These are phyloP conservation scores for Trimorus sp. DNA, from an alignment of 2,888 invertebrate species.

Conservation along the genomic window DNA sequence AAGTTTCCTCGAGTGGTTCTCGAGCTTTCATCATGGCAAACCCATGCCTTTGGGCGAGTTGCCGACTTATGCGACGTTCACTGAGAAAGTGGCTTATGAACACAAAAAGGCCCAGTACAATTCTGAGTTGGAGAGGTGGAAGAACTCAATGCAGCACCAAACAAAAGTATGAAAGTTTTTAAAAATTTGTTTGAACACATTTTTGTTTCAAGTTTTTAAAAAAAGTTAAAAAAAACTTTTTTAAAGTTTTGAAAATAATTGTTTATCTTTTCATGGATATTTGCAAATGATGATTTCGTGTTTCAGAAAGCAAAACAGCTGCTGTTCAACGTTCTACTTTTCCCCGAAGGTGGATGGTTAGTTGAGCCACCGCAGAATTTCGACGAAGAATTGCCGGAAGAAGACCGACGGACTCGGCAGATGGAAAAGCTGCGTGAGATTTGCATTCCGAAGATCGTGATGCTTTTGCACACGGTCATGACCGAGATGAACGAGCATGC, in stretches of 20 bases:
- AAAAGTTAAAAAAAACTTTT: too few species aligned
- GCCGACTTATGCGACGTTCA: slow-evolving; percentile 86
- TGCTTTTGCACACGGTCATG: slow-evolving; percentile 90
- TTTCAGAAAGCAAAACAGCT: slow-evolving; percentile 87
- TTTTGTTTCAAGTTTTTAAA: too few species aligned
- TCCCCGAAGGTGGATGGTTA: slow-evolving; percentile 96
- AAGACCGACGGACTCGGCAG: slow-evolving; percentile 86
- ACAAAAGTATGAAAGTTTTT: too few species aligned
- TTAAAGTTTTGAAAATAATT: too few species aligned
- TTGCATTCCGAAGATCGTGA: slow-evolving; percentile 92
- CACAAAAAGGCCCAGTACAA: slow-evolving; percentile 91
- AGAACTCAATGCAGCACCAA: slow-evolving; percentile 86
- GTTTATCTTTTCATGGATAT: too few species aligned
- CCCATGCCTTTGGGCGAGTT: slow-evolving; percentile 87
- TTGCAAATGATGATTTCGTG: slow-evolving; percentile 1
- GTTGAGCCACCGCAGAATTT: slow-evolving; percentile 86
- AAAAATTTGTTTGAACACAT: slow-evolving; percentile 61
- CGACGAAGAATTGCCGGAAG: slow-evolving; percentile 81
- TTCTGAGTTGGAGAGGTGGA: slow-evolving; percentile 90
- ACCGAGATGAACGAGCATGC: slow-evolving; percentile 88
- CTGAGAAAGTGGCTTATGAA: slow-evolving; percentile 94
- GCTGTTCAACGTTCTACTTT: slow-evolving; percentile 92
- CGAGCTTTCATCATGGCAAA: slow-evolving; percentile 90
- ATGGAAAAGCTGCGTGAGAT: slow-evolving; percentile 89
- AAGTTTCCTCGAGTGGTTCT: slow-evolving; percentile 94